Percentiles rank a stretch among this genome's conserved stretches.
Evolutionary conservation across 2,888 invertebrate genomes (phyloP).

Genomic region (Lepas anatifera): DNA sequence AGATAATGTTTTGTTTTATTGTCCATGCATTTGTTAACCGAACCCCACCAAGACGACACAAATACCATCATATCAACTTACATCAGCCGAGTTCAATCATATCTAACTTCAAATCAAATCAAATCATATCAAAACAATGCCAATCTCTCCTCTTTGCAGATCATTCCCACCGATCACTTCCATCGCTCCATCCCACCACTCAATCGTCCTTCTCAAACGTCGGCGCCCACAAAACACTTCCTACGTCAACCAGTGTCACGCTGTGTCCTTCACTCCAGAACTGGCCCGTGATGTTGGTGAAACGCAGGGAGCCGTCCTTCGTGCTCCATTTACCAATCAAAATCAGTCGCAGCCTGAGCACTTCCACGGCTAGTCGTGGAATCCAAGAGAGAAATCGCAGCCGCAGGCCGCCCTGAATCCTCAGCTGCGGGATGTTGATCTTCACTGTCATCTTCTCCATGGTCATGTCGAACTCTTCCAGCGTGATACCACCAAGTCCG

Average conservation of each 20-base stretch:
- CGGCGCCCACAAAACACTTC: neutral
- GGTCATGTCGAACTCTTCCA: slow-evolving; percentile 1
- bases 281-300: neutral
- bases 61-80: no score
- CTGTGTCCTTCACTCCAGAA: neutral
- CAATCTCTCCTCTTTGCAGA: no score
- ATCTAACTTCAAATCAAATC: no score
- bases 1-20: no score
- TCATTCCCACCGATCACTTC: no score
- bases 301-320: neutral
- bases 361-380: neutral
- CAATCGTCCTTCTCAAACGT: neutral
- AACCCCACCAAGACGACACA: no score
- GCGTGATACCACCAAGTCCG: neutral
- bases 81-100: no score
- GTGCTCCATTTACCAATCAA: neutral
- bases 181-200: neutral
- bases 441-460: neutral
- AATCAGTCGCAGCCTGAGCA: neutral
- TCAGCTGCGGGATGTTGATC: neutral
- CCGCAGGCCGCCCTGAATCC: neutral
- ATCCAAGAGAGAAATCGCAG: neutral
- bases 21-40: no score
- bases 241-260: neutral
- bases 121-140: no score